Conservation (phyloP, 2,888 invertebrate species). For the Chloroclystis v-ata region DNA sequence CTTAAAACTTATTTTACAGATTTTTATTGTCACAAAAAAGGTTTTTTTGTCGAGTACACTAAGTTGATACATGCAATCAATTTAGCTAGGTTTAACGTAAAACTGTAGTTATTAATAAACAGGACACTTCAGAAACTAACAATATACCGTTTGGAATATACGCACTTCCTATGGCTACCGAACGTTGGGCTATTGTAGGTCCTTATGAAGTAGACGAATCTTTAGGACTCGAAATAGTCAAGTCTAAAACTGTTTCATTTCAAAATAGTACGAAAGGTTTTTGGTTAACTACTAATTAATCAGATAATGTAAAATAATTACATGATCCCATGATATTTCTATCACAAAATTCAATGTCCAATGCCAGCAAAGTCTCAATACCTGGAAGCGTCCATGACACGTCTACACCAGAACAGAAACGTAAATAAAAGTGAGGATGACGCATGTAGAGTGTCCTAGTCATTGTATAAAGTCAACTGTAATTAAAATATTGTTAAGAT, state of each 20-base stretch:
- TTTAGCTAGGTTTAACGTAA: constrained; percentile 62
- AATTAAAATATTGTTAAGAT: too few species aligned
- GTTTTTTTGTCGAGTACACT: constrained; percentile 74
- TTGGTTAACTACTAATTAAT: constrained; percentile 62
- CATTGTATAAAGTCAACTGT: too few species aligned
- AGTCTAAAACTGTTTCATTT: constrained; percentile 33
- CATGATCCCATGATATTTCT: constrained; percentile 62
- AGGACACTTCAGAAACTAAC: constrained; percentile 41
- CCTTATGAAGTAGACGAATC: constrained; percentile 62
- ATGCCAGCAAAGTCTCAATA: not conserved
- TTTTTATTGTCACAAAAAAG: constrained; percentile 68
- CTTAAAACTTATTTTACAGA: constrained; percentile 76
- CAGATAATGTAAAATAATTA: constrained; percentile 59
- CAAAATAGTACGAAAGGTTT: constrained; percentile 52
- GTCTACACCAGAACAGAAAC: too few species aligned
- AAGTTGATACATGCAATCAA: constrained; percentile 69
- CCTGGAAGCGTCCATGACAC: too few species aligned
- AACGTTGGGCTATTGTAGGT: constrained; percentile 62
- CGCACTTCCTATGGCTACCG: constrained; percentile 54
- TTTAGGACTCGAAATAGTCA: constrained; percentile 64
- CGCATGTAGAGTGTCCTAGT: too few species aligned
- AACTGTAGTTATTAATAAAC: constrained; percentile 66
- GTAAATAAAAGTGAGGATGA: too few species aligned
- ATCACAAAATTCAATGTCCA: constrained; percentile 18
- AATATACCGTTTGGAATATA: constrained; percentile 62